phyloP scores from a whole-genome alignment of 1,140 invertebrate species.

The Drosophila ogumai region DNA sequence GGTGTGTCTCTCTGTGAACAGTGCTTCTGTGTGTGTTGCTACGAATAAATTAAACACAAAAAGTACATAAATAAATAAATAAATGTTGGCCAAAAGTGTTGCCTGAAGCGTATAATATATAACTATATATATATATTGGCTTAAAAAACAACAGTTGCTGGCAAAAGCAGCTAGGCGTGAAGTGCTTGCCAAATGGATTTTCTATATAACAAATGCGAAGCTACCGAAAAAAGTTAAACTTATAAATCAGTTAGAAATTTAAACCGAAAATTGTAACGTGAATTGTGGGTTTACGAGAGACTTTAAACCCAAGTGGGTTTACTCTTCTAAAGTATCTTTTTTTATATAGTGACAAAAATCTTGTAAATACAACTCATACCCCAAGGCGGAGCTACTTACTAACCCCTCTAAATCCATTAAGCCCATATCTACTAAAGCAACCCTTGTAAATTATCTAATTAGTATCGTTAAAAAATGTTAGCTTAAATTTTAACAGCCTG shows the following conservation, averaged over 20 bases:
- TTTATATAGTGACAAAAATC: background rate
- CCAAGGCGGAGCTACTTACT: background rate
- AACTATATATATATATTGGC: slow-evolving; percentile 30
- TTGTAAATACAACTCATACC: slow-evolving; percentile 9
- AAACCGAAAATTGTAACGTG: slow-evolving; percentile 38
- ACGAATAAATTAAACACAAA: slow-evolving; percentile 39
- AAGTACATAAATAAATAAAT: slow-evolving; percentile 46
- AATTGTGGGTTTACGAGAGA: background rate
- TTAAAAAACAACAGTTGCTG: slow-evolving; percentile 49
- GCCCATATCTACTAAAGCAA: background rate
- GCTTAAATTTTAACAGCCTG: too few species aligned
- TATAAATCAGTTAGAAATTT: slow-evolving; percentile 54
- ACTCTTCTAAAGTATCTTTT: slow-evolving; percentile 22
- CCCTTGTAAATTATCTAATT: slow-evolving; percentile 1
- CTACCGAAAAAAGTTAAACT: slow-evolving; percentile 13
- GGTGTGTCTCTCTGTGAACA: slow-evolving; percentile 38
- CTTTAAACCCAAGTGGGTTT: slow-evolving; percentile 11
- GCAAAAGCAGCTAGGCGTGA: slow-evolving; percentile 76
- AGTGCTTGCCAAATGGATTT: slow-evolving; percentile 80
- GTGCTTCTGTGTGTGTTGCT: slow-evolving; percentile 47
- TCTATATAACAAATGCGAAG: slow-evolving; percentile 64
- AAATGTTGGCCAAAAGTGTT: slow-evolving; percentile 69
- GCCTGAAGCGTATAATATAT: slow-evolving; percentile 47
- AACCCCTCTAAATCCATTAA: slow-evolving; percentile 9
- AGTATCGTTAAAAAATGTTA: background rate